Evolutionary conservation across 2,797 vertebrate species (phyloP), one percentile per base, ranked within the genome.

Genomic region (Geotrypetes seraphini): DNA sequence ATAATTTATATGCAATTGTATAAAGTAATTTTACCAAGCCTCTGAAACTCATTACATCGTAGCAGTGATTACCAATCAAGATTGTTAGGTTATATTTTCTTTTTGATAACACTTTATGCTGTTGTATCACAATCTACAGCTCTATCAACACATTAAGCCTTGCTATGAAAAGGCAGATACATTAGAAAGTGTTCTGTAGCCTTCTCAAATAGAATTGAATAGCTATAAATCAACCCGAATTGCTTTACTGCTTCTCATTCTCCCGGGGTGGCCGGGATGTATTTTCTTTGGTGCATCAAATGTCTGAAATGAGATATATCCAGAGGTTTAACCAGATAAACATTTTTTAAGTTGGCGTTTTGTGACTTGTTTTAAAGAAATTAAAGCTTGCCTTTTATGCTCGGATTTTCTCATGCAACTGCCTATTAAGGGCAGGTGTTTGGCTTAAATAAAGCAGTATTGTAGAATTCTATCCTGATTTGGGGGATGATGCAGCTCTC

Each of bases 11-110:
- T n/a, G 21, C 31, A 21, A 47, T 9, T 65, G 67, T 67, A 60
- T 48, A 43, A 42, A 50, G 40, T 57, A 59, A 33, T 71, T 59
- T 69, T 47, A 66, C 40, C 42, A 73, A 53, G 35, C 48, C 45
- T n/a, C 38, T 63, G 60, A 64, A 72, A 66, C 50, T 60, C 53
- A 51, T 68, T 69, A 57, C 42, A 40, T 59, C 36, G 31, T 40
- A 36, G 42, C 33, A 43, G 31, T 24, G 47, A 56, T 57, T 14
- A 22, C 51, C 56, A 43, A 61, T 57, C 63, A 69, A 54, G 58
- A 59, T 66, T 64, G 67, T 54, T 57, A 28, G 25, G 13, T 35
- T 36, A 29, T 23, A 26, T 57, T 62, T 33, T 33, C 34, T 52
- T 56, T 36, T 28, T 51, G 43, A 36, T 48, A 50, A 38, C 36